Conservation (phyloP, 2,888 invertebrate genomes). For the Dioctria rufipes region DNA sequence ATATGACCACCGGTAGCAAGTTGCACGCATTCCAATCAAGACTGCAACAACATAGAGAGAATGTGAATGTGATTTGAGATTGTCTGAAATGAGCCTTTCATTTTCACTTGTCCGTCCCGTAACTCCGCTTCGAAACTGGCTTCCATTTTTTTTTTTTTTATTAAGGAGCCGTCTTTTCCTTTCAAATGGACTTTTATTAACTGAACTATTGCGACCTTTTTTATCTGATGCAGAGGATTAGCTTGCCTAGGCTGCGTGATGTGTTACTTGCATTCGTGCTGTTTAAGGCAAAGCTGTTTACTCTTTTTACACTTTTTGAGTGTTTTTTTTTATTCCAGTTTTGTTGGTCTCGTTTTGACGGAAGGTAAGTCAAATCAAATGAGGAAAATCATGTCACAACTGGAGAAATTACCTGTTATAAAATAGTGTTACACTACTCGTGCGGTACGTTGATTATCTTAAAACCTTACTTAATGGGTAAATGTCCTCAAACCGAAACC, state of each 20-base stretch:
- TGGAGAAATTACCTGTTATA: conserved; percentile 28
- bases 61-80: background rate
- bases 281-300: conserved; percentile 13
- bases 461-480: background rate
- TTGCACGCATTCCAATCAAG: background rate
- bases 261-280: conserved; percentile 2
- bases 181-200: too few relatives aligned
- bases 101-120: conserved; percentile 20
- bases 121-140: too few relatives aligned
- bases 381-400: conserved; percentile 39
- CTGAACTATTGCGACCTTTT: background rate
- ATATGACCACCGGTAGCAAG: background rate
- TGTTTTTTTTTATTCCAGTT: conserved; percentile 20
- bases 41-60: background rate
- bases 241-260: background rate
- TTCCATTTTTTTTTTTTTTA: background rate
- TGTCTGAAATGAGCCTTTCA: conserved; percentile 1
- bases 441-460: background rate
- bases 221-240: background rate
- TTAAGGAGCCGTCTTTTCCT: conserved; percentile 1
- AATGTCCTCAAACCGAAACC: too few relatives aligned
- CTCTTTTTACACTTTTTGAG: background rate
- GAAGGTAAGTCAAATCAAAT: conserved; percentile 1
- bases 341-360: background rate
- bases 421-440: conserved; percentile 1